Evolutionary conservation across 1,140 invertebrate species (phyloP).

Genomic region (Pentalonia nigronervosa): DNA sequence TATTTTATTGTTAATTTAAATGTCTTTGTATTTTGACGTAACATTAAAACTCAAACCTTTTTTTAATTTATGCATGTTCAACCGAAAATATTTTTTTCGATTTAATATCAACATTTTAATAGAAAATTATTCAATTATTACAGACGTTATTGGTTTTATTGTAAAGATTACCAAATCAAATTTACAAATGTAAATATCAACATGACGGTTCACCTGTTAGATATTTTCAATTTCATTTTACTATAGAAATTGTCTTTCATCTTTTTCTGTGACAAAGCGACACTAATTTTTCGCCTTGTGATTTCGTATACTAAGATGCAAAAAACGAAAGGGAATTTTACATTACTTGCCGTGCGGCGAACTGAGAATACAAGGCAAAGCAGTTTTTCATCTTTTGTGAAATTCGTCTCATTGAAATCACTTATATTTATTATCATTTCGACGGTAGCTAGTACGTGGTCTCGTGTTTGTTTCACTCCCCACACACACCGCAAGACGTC

Average conservation of each 20-base stretch:
- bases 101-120: neutral
- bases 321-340: slow-evolving; percentile 30
- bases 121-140: neutral
- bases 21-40: neutral
- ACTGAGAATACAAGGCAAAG: slow-evolving; percentile 4
- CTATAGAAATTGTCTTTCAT: neutral
- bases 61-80: neutral
- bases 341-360: neutral
- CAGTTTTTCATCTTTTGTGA: slow-evolving; percentile 58
- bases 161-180: neutral
- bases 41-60: neutral
- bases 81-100: neutral
- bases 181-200: slow-evolving; percentile 37
- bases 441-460: slow-evolving; percentile 1
- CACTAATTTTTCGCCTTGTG: slow-evolving; percentile 52
- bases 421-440: slow-evolving; percentile 58
- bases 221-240: slow-evolving; percentile 23
- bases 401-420: slow-evolving; percentile 57
- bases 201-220: slow-evolving; percentile 30
- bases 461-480: slow-evolving; percentile 52
- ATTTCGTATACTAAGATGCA: slow-evolving; percentile 8
- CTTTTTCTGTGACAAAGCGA: slow-evolving; percentile 37
- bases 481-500: slow-evolving; percentile 47
- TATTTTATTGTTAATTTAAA: neutral
- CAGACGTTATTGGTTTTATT: neutral